Percentiles rank a stretch among this genome's conserved stretches.
phyloP scores from a whole-genome alignment of 1,140 invertebrate genomes.

The Theocolax elegans region DNA sequence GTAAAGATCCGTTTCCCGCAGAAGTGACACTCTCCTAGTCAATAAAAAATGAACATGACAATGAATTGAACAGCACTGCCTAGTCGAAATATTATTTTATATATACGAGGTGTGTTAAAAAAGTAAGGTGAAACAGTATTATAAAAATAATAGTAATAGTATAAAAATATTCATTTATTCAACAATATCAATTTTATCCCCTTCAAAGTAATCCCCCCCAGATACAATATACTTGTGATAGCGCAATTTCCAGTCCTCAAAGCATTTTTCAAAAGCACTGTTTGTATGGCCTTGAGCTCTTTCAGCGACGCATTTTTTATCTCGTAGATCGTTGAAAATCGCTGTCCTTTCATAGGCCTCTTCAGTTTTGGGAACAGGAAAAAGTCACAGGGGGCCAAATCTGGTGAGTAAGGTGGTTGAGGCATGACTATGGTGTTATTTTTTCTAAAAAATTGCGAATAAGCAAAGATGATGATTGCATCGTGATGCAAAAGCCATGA shows the following conservation, averaged over 20 bases:
- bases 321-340: not conserved
- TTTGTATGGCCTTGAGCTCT: conserved; percentile 14
- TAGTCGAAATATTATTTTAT: no score
- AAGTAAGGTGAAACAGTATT: conserved; percentile 13
- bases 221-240: conserved; percentile 41
- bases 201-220: conserved; percentile 38
- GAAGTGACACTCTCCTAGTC: no score
- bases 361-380: conserved; percentile 1
- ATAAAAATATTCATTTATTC: no score
- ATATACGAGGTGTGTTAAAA: conserved; percentile 34
- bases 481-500: conserved; percentile 38
- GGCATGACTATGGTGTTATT: conserved; percentile 19
- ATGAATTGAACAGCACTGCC: no score
- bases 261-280: conserved; percentile 35
- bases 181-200: conserved; percentile 31
- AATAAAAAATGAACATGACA: no score
- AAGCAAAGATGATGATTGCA: conserved; percentile 29
- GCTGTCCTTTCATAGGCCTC: not conserved
- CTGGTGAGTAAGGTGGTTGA: conserved; percentile 37
- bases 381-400: no score
- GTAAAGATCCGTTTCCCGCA: no score
- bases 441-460: conserved; percentile 37
- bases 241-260: conserved; percentile 42
- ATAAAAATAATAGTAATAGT: conserved; percentile 32
- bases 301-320: not conserved